Evolutionary conservation across 2,797 vertebrate genomes (phyloP), one percentile per base, ranked within the genome.

Genomic region (Poliocrania exsul): DNA sequence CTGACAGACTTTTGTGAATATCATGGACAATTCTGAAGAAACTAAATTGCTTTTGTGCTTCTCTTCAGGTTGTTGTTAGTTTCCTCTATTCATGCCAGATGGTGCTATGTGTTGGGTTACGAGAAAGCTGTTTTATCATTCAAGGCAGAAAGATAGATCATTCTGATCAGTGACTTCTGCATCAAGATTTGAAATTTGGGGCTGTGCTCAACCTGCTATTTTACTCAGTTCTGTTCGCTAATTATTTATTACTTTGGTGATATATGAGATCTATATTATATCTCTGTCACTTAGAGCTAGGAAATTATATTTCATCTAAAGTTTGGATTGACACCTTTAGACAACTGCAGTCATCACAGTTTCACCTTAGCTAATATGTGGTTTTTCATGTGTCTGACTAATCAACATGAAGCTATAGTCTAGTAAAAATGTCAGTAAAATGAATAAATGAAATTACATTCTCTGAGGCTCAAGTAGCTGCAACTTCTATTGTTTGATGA

Each of bases 91-190:
- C 26, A 1, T 88, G 77, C 95, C 96, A 97, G 97, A 97, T 97
- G 96, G 96, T 97, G 91, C 57, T 92, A 2, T 80, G 91, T 94
- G 94, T 96, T 97, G 96, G 80, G 82, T 86, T 87, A 73, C 79
- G 73, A 97, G 91, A 92, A 94, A 93, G 66, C 83, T 90, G 49
- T 92, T 97, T 96, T 82, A 92, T 97, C 95, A 95, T 97, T 94
- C 16, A 6, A 96, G 94, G 87, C 92, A 96, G 92, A 96, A 84
- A 94, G 53, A 88, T 95, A 86, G 92, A 95, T 96, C 75, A 83
- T 96, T 96, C 83, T 91, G 56, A 78, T 88, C 12, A 5, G 75
- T 92, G 82, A 78, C 51, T 97, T 96, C 58, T 86, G 33, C 77
- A 50, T 83, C 84, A 89, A 80, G 87, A 95, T 77, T 91, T 92